Evolutionary conservation across 2,888 invertebrate species (phyloP).

Genomic region (Heliconius ismenius): DNA sequence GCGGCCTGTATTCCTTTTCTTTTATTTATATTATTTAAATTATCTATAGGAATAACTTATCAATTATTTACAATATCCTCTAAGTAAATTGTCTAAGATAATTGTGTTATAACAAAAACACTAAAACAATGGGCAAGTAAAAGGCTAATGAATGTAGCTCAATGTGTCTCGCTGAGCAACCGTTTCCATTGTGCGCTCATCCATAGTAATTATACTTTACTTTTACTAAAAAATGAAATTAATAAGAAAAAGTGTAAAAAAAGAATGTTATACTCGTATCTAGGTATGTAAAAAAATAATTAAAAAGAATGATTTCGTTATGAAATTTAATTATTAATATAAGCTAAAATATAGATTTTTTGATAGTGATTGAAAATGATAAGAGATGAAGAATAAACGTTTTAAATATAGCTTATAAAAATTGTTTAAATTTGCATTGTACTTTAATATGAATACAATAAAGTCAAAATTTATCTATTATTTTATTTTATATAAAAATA

Average conservation of each 20-base stretch:
- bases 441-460: no score
- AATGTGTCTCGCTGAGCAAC: slow-evolving; percentile 49
- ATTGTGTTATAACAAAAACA: slow-evolving; percentile 4
- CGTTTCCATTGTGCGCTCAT: slow-evolving; percentile 58
- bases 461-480: no score
- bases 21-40: neutral
- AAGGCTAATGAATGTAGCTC: slow-evolving; percentile 37
- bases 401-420: no score
- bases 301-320: no score
- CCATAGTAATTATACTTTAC: slow-evolving; percentile 48
- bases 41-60: neutral
- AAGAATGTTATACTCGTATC: neutral
- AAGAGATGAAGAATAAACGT: no score
- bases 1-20: no score
- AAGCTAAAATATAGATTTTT: no score
- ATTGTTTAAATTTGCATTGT: no score
- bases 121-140: slow-evolving; percentile 42
- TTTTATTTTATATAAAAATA: neutral
- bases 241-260: neutral
- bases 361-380: no score
- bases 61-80: neutral
- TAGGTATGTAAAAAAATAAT: neutral
- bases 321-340: no score
- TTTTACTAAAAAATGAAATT: slow-evolving; percentile 57
- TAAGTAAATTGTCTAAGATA: neutral